A percentile compares a stretch with the other conserved stretches of the same genome.
Conservation (phyloP, 1,140 invertebrate genomes). For the Adoxophyes honmai region DNA sequence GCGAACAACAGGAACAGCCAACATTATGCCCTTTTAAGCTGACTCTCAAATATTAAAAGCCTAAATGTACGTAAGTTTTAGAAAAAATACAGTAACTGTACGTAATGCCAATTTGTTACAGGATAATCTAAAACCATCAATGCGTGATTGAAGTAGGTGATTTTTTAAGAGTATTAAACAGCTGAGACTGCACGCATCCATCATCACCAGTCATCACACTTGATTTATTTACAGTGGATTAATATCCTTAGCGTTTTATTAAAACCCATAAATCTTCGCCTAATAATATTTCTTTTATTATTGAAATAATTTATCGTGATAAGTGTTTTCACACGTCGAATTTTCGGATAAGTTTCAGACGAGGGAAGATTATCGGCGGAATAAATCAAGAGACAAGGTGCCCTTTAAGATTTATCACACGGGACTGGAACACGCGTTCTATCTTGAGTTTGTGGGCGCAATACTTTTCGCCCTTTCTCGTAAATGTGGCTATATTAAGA, state of each 20-base stretch:
- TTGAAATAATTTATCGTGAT: not conserved
- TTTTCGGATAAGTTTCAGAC: conserved; percentile 39
- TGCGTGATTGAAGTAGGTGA: no score
- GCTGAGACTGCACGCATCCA: not conserved
- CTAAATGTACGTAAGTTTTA: not conserved
- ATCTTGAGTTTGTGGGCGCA: conserved; percentile 32
- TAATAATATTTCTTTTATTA: not conserved
- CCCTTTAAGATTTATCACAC: conserved; percentile 44
- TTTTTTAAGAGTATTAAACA: no score
- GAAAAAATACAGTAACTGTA: no score
- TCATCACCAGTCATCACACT: no score
- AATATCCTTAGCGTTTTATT: not conserved
- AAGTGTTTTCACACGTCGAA: conserved; percentile 31
- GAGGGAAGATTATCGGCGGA: conserved; percentile 49
- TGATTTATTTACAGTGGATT: no score
- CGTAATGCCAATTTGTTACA: no score
- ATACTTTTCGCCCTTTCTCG: conserved; percentile 23
- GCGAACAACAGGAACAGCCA: not conserved
- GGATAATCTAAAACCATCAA: no score
- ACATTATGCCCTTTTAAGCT: not conserved
- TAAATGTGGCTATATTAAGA: conserved; percentile 27
- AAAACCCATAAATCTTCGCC: not conserved
- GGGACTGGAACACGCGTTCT: conserved; percentile 33
- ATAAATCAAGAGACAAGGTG: conserved; percentile 53
- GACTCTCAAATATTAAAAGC: not conserved